Evolutionary conservation across 30 jellyfish, hydroid and myxozoan genomes (phyloP).

Genomic region (Hydractinia symbiolongicarpus): DNA sequence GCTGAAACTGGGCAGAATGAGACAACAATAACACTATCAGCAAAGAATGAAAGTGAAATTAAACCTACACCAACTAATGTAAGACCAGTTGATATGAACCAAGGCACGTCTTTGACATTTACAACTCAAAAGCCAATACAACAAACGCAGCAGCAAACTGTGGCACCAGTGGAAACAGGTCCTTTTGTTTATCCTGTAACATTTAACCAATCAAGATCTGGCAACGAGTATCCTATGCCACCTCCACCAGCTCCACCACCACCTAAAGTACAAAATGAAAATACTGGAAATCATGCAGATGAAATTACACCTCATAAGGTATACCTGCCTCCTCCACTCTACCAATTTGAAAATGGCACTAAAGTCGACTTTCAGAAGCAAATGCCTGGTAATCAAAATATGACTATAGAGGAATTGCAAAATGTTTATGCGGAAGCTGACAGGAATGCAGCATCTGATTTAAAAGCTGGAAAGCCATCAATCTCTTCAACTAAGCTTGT

Average conservation of each 20-base stretch:
- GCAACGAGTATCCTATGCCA: too few relatives aligned
- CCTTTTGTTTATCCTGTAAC: slow-evolving; percentile 1
- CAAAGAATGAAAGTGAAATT: background rate
- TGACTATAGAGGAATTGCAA: slow-evolving; percentile 1
- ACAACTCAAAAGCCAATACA: background rate
- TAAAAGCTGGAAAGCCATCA: background rate
- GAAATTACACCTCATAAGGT: background rate
- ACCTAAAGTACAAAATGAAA: background rate
- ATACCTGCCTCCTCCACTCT: slow-evolving; percentile 2
- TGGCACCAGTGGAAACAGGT: background rate
- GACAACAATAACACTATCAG: background rate
- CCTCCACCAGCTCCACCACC: background rate
- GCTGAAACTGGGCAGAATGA: slow-evolving; percentile 8
- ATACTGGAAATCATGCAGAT: background rate
- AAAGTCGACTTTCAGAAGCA: background rate
- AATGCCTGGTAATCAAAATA: slow-evolving; percentile 11
- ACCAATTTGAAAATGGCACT: background rate
- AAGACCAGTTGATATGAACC: background rate
- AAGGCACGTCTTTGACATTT: too few relatives aligned
- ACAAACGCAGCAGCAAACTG: background rate
- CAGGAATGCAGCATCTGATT: background rate
- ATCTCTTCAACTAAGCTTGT: too few relatives aligned
- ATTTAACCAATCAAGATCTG: too few relatives aligned
- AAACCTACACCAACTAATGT: background rate
- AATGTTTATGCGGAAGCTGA: background rate